Percentiles rank a stretch among this genome's conserved stretches.
phyloP scores from a whole-genome alignment of 2,113 vertebrate species.

The Ptychochromis oligacanthus region DNA sequence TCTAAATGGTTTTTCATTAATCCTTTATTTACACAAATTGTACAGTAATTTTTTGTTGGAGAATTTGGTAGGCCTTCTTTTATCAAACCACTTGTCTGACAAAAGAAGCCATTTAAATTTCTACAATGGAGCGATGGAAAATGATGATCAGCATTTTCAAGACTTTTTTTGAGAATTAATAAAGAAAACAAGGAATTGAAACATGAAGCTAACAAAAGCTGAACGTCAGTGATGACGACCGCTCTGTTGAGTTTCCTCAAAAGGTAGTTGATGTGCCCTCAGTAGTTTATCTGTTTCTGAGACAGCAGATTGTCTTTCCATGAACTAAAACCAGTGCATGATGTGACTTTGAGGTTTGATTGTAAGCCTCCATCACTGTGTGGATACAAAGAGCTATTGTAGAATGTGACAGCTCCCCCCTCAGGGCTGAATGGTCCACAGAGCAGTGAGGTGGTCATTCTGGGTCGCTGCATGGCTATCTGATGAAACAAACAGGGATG shows the following conservation, averaged over 20 bases:
- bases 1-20: neutral
- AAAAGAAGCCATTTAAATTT: neutral
- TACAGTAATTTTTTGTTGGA: neutral
- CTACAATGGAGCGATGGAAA: neutral
- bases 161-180: neutral
- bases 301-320: neutral
- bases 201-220: neutral
- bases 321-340: neutral
- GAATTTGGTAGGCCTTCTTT: no score
- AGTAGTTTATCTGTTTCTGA: neutral
- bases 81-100: neutral
- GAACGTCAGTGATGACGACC: neutral
- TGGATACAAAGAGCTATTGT: neutral
- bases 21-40: neutral
- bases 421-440: conserved; percentile 18
- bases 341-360: neutral
- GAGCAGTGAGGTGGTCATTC: conserved; percentile 27
- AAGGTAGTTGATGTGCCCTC: neutral
- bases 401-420: conserved; percentile 35
- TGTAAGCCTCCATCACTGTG: neutral
- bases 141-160: neutral
- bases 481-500: conserved; percentile 7
- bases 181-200: neutral
- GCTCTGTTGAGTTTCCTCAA: neutral
- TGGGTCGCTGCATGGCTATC: conserved; percentile 1